Base-by-base conservation (phyloP, 1,140 invertebrate genomes). In the Monomorium pharaonis region DNA sequence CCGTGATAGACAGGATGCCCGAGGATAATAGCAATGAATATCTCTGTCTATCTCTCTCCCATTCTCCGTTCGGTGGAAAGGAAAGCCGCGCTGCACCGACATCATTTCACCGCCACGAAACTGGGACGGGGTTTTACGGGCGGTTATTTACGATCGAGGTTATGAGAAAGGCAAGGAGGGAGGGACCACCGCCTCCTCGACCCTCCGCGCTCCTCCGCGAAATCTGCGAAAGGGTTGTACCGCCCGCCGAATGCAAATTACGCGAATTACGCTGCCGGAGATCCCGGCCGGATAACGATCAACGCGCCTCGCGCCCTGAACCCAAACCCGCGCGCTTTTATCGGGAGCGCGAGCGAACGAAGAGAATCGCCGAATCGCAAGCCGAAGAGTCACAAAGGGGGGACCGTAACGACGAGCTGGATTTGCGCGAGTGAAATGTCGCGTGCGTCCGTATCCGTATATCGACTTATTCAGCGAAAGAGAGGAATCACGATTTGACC, bases 131-230 rank as follows among this genome's bases (percentile, higher is more conserved):
- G 84, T 80, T 85, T 85, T 85, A 85, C 84, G 84, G 76, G 44
- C 76, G 74, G 84, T 85, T 85, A 85, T 85, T 85, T 85, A 85
- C 76, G 84, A 85, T 85, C 84, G 84, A 85, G 84, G 84, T 85
- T 85, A 85, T 80, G 76, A 80, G 84, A 85, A 85, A 85, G 76
- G 84, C 84, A n/a, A n/a, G 84, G 77, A 63, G 65, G 49, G 60
- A 51, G 47, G 47, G 21, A 14, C 54, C 7, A 30, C 56, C 51
- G 56, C 12, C 37, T 37, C 58, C 42, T 62, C 60, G 14, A 58
- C 27, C 75, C n/a, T n/a, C n/a, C 37, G 24, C 27, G 33, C 63
- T 49, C 62, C 77, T 69, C 42, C n/a, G 44, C 76, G 51, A 85
- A 70, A 85, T 85, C 76, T 60, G 10, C 84, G 27, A 49, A 47